Base-by-base conservation (phyloP, 1,140 invertebrate genomes). In the Hydropsyche tenuis region DNA sequence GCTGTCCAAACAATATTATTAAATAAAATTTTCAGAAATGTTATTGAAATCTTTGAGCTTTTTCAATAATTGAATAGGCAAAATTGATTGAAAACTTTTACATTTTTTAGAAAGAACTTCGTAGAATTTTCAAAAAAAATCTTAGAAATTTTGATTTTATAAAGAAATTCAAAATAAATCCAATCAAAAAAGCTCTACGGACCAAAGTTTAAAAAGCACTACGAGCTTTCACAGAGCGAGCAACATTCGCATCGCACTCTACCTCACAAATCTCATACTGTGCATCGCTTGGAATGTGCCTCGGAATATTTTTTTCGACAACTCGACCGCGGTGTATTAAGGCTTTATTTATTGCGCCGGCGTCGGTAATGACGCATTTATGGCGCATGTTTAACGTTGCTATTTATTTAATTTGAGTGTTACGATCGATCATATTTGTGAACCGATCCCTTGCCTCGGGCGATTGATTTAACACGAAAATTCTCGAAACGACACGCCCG, bases 361-460 rank as follows among this genome's bases (percentile, higher is more conserved):
- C 53, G 22, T 45, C 20, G 18, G 20, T 72, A 72, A 72, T 72
- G 70, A 51, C 60, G 70, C 70, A 63, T 72, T 72, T 72, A 72
- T 51, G 45, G 63, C 66, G 23, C 66, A 48, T 27, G 66, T 69
- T 69, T 51, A 42, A 69, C 45, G 66, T 69, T 69, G 48, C 48
- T 53, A 56, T 66, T 66, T 69, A 69, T 69, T 69, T 69, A 71
- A 63, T 62, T 63, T 46, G 56, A 64, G 70, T 72, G 70, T 72
- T 72, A 43, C 70, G 42, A 72, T 72, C 56, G 53, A 72, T 72
- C 70, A 72, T 72, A 46, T 48, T 62, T 63, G 60, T 46, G 70
- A 72, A 72, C 42, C 60, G 25, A 72, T 72, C 62, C 62, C 27
- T 43, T 43, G 9, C 42, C 16, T 22, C 30, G 12, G 63, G 20